phyloP scores from a whole-genome alignment of 2,888 invertebrate genomes.

The Drosophila macrothrix region DNA sequence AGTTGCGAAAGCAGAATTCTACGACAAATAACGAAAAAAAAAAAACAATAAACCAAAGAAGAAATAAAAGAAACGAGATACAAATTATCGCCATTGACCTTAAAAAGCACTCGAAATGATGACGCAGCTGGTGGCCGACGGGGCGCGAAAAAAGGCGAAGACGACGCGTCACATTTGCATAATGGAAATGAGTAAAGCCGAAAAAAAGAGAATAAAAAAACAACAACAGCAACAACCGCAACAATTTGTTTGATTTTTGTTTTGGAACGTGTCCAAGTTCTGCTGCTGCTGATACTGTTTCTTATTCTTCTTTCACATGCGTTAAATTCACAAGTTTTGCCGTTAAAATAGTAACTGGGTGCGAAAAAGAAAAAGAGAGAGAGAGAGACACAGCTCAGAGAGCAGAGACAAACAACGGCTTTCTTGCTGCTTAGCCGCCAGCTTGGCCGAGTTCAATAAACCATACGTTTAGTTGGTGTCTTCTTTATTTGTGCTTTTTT shows the following conservation, averaged over 20 bases:
- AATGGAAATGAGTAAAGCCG: constrained; percentile 64
- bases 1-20: constrained; percentile 18
- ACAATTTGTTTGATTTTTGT: constrained; percentile 4
- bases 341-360: constrained; percentile 31
- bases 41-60: not conserved
- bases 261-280: constrained; percentile 60
- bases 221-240: constrained; percentile 2
- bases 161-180: constrained; percentile 64
- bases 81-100: constrained; percentile 54
- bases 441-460: constrained; percentile 63
- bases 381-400: constrained; percentile 3
- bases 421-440: constrained; percentile 49
- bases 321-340: constrained; percentile 62
- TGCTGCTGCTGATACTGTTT: constrained; percentile 8
- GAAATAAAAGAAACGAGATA: not conserved
- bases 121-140: constrained; percentile 33
- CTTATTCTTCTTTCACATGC: constrained; percentile 16
- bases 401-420: constrained; percentile 28
- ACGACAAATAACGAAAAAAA: constrained; percentile 3
- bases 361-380: constrained; percentile 9
- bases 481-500: constrained; percentile 8
- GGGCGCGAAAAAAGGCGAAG: constrained; percentile 15
- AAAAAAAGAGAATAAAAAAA: constrained; percentile 3
- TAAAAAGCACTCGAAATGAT: constrained; percentile 31
- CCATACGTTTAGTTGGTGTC: constrained; percentile 22